These are phyloP conservation scores for Etheostoma spectabile DNA, from an alignment of 2,113 vertebrate species.

Conservation along the genomic window DNA sequence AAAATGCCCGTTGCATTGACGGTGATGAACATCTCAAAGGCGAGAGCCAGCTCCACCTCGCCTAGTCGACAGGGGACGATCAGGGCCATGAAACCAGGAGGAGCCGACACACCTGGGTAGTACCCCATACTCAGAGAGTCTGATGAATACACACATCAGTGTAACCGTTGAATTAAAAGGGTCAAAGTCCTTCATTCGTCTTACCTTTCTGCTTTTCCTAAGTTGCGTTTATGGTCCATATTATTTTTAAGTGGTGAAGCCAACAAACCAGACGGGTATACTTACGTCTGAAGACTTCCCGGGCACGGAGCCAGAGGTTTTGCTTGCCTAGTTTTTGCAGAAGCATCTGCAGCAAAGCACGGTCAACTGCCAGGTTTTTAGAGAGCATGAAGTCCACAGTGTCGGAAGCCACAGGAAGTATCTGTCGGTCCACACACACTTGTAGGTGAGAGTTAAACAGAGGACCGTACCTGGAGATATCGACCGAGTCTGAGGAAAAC, in stretches of 20 bases:
- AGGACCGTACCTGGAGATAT: constrained; percentile 81
- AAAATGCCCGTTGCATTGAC: constrained; percentile 86
- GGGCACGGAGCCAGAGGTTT: constrained; percentile 90
- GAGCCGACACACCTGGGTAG: constrained; percentile 85
- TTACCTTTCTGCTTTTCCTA: background rate
- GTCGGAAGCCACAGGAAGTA: constrained; percentile 87
- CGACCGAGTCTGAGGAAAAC: constrained; percentile 78
- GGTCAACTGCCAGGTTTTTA: constrained; percentile 86
- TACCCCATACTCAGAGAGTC: constrained; percentile 87
- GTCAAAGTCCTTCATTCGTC: background rate
- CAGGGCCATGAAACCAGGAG: constrained; percentile 81
- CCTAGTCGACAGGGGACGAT: constrained; percentile 86
- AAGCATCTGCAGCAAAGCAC: constrained; percentile 84
- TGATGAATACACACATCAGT: constrained; percentile 59
- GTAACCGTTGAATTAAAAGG: background rate
- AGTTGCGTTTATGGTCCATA: background rate
- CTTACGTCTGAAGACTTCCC: constrained; percentile 92
- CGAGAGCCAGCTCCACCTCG: constrained; percentile 93
- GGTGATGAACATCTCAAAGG: constrained; percentile 92
- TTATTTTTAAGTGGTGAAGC: background rate
- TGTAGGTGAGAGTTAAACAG: constrained; percentile 90
- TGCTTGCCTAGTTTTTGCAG: constrained; percentile 92
- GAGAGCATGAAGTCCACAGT: constrained; percentile 90
- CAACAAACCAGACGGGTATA: constrained; percentile 11
- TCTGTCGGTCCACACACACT: constrained; percentile 87